Conservation (phyloP, 2,888 invertebrate genomes). For the Drosophila neutralis region DNA sequence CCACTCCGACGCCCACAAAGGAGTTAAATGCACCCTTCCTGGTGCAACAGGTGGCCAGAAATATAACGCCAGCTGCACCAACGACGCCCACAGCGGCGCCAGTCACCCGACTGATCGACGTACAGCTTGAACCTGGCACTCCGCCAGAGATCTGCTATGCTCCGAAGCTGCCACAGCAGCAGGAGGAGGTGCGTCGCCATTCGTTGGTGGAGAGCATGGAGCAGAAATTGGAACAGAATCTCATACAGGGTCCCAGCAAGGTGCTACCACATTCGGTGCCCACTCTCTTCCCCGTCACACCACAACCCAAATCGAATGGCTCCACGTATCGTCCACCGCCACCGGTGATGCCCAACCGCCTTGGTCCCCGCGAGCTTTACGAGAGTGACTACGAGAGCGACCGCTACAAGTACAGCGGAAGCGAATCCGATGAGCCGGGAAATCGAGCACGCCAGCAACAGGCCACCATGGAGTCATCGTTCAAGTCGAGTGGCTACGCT, state of each 20-base stretch:
- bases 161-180: slow-evolving; percentile 85
- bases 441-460: slow-evolving; percentile 75
- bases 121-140: slow-evolving; percentile 88
- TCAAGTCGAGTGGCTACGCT: slow-evolving; percentile 87
- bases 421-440: slow-evolving; percentile 87
- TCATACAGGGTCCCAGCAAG: slow-evolving; percentile 85
- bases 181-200: slow-evolving; percentile 84
- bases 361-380: slow-evolving; percentile 85
- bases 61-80: slow-evolving; percentile 66
- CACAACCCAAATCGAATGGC: slow-evolving; percentile 84
- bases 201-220: slow-evolving; percentile 87
- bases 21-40: slow-evolving; percentile 86
- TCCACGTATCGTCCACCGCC: slow-evolving; percentile 85
- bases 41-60: slow-evolving; percentile 83
- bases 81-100: slow-evolving; percentile 8
- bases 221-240: slow-evolving; percentile 86
- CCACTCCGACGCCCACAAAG: slow-evolving; percentile 70
- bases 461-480: slow-evolving; percentile 66
- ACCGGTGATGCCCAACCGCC: slow-evolving; percentile 87
- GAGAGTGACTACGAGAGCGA: slow-evolving; percentile 90
- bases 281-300: slow-evolving; percentile 85
- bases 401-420: slow-evolving; percentile 88
- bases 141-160: slow-evolving; percentile 89
- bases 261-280: slow-evolving; percentile 86
- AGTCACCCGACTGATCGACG: slow-evolving; percentile 85